Evolutionary conservation across 2,113 vertebrate species (phyloP), one percentile per base, ranked within the genome.

Genomic region (Variabilichromis moorii): DNA sequence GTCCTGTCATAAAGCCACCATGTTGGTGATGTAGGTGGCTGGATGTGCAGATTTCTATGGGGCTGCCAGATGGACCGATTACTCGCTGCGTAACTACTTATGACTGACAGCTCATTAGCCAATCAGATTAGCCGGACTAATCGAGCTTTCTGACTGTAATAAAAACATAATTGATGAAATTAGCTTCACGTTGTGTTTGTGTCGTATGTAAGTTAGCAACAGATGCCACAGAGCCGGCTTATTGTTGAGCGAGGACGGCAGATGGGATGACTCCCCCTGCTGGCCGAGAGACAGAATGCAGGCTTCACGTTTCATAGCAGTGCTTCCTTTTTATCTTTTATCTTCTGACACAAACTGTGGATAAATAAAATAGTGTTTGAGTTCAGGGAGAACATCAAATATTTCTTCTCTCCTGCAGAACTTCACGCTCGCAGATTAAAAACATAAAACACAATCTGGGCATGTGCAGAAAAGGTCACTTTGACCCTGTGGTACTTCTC

Each of bases 361-460:
- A 47, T 1, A 19, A 76, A 76, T 76, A 47, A 76, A 76, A 47
- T 1, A 11, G 14, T 47, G 40, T 26, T 0, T 17, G 24, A 76
- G 14, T 47, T 47, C 24, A 76, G 9, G 14, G 5, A 42, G 13
- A 42, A 3, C 37, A 73, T 26, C 14, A 45, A 45, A 45, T 26
- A 10, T 45, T 17, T 9, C 40, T 9, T 6, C 2, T 17, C 24
- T 45, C 42, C 24, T 17, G 14, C 16, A 78, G 71, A 28, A 47
- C 1, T 4, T 28, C 4, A 12, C 2, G 1, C 9, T 28, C 16
- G 0, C 14, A 47, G 42, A 47, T 76, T 28, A 76, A 47, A 28
- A 12, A 19, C 42, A 19, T 47, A 28, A 76, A 47, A 11, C 68
- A 28, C 0, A 24, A 24, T 71, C 16, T 50, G 24, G 13, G 40